A percentile compares a stretch with the other conserved stretches of the same genome.
Evolutionary conservation across 2,797 vertebrate species (phyloP).

Genomic region (Glossophaga mutica): DNA sequence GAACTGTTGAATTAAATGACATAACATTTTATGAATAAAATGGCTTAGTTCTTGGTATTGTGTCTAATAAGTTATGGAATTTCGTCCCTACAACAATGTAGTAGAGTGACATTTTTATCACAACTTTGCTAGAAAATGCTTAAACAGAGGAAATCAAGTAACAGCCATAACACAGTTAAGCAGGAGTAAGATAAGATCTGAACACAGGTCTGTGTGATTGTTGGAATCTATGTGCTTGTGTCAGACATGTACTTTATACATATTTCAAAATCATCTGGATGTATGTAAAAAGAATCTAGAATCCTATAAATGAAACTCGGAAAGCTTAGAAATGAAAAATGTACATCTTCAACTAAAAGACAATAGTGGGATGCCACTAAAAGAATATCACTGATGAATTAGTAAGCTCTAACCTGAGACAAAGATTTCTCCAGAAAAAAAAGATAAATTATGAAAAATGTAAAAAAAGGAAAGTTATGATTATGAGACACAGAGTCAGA

Average conservation of each 20-base stretch:
- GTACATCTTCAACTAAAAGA: background rate
- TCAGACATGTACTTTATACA: background rate
- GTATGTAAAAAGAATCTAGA: background rate
- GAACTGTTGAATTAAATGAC: background rate
- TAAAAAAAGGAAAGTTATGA: background rate
- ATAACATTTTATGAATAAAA: background rate
- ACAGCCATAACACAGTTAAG: background rate
- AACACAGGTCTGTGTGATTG: background rate
- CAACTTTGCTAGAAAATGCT: background rate
- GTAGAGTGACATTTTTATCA: background rate
- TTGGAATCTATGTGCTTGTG: background rate
- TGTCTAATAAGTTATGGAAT: background rate
- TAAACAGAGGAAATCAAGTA: background rate
- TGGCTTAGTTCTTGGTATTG: background rate
- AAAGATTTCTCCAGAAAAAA: background rate
- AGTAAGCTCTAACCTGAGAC: background rate
- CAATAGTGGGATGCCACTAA: background rate
- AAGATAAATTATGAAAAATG: background rate
- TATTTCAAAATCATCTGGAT: background rate
- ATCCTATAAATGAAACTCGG: background rate
- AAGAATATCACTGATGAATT: background rate
- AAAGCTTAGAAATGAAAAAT: background rate
- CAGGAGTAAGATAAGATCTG: background rate
- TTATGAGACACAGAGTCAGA: background rate
- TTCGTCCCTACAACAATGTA: background rate